Percentiles rank a stretch among this genome's conserved stretches.
Evolutionary conservation across 2,113 vertebrate species (phyloP).

Genomic region (Oophaga pumilio): DNA sequence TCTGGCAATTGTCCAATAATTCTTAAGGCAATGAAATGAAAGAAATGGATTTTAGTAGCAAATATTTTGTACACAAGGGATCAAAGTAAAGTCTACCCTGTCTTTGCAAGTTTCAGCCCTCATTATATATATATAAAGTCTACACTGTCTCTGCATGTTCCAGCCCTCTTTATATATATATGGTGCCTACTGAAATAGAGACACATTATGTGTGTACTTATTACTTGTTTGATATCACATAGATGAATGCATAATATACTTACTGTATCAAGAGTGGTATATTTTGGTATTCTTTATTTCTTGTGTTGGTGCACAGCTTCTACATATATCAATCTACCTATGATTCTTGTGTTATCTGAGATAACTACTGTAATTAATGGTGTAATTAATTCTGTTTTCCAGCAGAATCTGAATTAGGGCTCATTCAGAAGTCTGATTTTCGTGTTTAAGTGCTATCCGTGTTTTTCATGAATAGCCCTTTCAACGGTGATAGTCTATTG

Average conservation of each 20-base stretch:
- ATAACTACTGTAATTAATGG: no score
- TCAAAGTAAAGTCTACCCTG: background rate
- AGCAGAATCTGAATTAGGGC: no score
- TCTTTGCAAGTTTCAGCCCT: slow-evolving; percentile 25
- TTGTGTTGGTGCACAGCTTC: no score
- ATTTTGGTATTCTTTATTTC: no score
- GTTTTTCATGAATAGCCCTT: no score
- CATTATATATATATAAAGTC: background rate
- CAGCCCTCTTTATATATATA: background rate
- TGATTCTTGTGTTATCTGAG: no score
- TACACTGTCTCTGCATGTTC: slow-evolving; percentile 31
- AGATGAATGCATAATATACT: slow-evolving; percentile 15
- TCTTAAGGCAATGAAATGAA: slow-evolving; percentile 14
- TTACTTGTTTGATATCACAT: slow-evolving; percentile 13
- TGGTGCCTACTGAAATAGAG: background rate
- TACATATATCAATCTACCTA: no score
- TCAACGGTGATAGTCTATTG: no score
- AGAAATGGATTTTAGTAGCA: background rate
- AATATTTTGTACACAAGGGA: background rate
- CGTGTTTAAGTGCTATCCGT: no score
- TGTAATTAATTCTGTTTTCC: no score
- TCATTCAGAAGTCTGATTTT: no score
- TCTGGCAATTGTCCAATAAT: background rate
- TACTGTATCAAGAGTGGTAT: background rate
- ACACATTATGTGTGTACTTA: slow-evolving; percentile 36